Evolutionary conservation across 2,888 invertebrate genomes (phyloP).

Genomic region (Cryptocephalus moraei): DNA sequence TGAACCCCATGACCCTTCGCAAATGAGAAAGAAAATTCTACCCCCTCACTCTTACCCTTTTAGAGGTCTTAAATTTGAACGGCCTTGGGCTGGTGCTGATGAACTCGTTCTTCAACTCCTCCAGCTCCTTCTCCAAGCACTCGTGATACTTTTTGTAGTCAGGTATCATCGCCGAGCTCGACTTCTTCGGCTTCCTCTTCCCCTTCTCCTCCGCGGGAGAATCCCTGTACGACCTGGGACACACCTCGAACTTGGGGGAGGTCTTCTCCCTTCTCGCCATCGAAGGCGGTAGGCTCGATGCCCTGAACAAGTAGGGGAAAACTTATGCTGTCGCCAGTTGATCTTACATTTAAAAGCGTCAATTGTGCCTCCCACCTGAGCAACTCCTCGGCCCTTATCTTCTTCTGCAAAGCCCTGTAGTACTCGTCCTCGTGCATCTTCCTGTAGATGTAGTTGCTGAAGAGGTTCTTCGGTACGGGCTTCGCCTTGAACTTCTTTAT

Average conservation of each 20-base stretch:
- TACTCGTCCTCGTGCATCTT: conserved; percentile 64
- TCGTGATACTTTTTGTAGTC: conserved; percentile 34
- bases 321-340: too few relatives aligned
- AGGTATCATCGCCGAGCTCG: conserved; percentile 20
- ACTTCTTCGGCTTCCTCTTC: conserved; percentile 16
- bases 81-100: conserved; percentile 27
- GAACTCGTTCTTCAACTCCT: conserved; percentile 38
- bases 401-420: conserved; percentile 56
- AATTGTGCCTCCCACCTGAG: conserved; percentile 23
- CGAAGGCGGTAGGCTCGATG: conserved; percentile 54
- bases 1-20: too few relatives aligned
- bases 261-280: conserved; percentile 53
- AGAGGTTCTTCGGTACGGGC: conserved; percentile 59
- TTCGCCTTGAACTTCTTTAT: conserved; percentile 51
- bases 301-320: conserved; percentile 27
- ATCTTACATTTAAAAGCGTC: too few relatives aligned
- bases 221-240: conserved; percentile 22
- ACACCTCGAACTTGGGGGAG: conserved; percentile 28
- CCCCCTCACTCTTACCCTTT: conserved; percentile 10
- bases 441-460: conserved; percentile 59
- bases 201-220: conserved; percentile 7
- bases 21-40: not conserved
- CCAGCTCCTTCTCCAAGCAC: conserved; percentile 31
- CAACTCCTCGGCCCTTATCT: conserved; percentile 60
- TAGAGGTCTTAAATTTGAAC: conserved; percentile 45